Evolutionary conservation across 2,113 vertebrate genomes (phyloP), one percentile per base, ranked within the genome.

Genomic region (Ondatra zibethicus): DNA sequence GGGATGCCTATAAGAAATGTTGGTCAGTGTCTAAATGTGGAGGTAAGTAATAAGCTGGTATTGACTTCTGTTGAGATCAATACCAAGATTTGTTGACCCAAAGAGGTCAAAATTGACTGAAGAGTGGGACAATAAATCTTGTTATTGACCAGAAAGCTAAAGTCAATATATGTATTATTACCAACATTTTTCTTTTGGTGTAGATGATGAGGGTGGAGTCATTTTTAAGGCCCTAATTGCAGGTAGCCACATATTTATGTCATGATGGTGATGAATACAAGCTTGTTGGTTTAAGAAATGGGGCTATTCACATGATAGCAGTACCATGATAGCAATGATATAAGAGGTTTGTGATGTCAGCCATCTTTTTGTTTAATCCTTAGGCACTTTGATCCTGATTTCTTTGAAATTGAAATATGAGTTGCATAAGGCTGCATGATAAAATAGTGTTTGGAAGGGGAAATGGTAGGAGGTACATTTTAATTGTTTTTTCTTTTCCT

Each of bases 101-200:
- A 98, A 98, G 98, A 99, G 98, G 98, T 98, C 98, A 98, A 98
- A 98, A 98, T 98, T 98, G 99, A 98, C 98, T 98, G 94, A 98
- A 97, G 97, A 98, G 97, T 97, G 91, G 93, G 84, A 97, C 98
- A 98, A 98, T 99, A 98, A 99, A 99, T 99, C 98, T 98, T 99
- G 96, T 95, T 98, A 98, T 99, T 98, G 98, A 98, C 97, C 97
- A 97, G 96, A 98, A 98, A 98, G 98, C 96, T 98, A 5, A 98
- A 98, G 98, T 98, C 98, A 98, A 99, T 99, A 98, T 98, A 98
- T 96, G 97, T 98, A 98, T 98, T 98, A 98, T 99, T 98, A 98
- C 98, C 98, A 98, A 96, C 98, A 98, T 98, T 98, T 98, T 98
- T 98, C 98, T 98, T 98, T 98, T 97, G 96, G 92, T 95, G 85